Evolutionary conservation across 2,888 invertebrate genomes (phyloP).

Genomic region (Dryococelus australis): DNA sequence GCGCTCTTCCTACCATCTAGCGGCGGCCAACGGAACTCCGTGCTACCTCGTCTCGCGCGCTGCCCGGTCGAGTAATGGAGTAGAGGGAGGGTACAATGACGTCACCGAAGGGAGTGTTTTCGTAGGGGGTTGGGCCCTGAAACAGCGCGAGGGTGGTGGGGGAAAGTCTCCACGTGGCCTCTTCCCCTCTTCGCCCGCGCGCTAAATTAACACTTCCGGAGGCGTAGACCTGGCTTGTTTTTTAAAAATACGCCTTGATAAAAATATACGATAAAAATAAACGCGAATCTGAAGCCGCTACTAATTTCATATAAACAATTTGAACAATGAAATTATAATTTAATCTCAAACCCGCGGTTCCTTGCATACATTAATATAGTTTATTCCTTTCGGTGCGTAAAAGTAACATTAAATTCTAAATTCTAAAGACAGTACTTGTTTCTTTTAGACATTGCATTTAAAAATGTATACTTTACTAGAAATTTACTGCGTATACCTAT

Average conservation of each 20-base stretch:
- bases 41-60: neutral
- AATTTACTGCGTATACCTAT: too few relatives aligned
- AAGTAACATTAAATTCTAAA: too few relatives aligned
- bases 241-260: conserved; percentile 27
- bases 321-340: neutral
- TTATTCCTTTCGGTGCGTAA: too few relatives aligned
- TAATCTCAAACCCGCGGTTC: too few relatives aligned
- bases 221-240: neutral
- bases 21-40: conserved; percentile 34
- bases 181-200: neutral
- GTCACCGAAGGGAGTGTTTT: neutral
- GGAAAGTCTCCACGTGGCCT: neutral
- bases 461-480: too few relatives aligned
- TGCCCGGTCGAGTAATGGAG: neutral
- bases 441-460: too few relatives aligned
- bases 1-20: conserved; percentile 34
- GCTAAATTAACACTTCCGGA: conserved; percentile 1
- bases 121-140: conserved; percentile 11
- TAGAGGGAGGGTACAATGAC: conserved; percentile 21
- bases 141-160: neutral
- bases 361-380: too few relatives aligned
- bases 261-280: conserved; percentile 16
- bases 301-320: neutral
- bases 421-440: too few relatives aligned
- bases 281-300: neutral